Base-by-base conservation (phyloP, 2,888 invertebrate species). In the Seira ritae region DNA sequence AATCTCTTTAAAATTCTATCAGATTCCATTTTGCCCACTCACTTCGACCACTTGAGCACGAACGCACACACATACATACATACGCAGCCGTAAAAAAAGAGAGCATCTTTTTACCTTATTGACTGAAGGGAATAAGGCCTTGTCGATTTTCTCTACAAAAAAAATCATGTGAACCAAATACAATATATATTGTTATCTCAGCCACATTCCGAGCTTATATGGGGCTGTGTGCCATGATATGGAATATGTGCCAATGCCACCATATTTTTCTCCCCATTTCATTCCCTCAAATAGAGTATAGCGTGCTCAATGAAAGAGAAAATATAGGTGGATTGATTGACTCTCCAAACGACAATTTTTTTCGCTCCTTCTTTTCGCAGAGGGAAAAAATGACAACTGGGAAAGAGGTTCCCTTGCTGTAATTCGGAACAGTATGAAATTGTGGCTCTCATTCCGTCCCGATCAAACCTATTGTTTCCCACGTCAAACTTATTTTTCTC, bases 231-330 rank as follows among this genome's bases (percentile, higher is more conserved):
- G 62, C 22, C 62, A 62, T 19, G 62, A 20, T 1, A 62, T 42
- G 12, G 20, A 62, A 62, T 62, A 62, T 62, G 62, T 62, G 62
- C 62, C 62, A 62, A 62, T 62, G 62, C 62, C 62, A 62, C 62
- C 62, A 62, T 20, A 62, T 62, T 62, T 62, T 60, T n/a, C 12
- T n/a, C 10, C 62, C 62, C 19, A 62, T 62, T 62, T n/a, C 20
- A 62, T 31, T 31, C 8, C 31, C 3, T 22, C 62, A 20, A 62
- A 20, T 20, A 19, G 15, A 62, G 20, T 50, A 20, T 8, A 62
- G 20, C 10, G 10, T 62, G 62, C 22, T 62, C 10, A 62, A 62
- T 62, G 62, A 62, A 62, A 62, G 62, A 62, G 62, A 62, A 62
- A 62, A 62, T 20, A 20, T 62, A 62, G 62, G 62, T 62, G 22